A percentile compares a stretch with the other conserved stretches of the same genome.
These are phyloP conservation scores for Thymallus thymallus DNA, from an alignment of 2,113 vertebrate species.

Conservation along the genomic window DNA sequence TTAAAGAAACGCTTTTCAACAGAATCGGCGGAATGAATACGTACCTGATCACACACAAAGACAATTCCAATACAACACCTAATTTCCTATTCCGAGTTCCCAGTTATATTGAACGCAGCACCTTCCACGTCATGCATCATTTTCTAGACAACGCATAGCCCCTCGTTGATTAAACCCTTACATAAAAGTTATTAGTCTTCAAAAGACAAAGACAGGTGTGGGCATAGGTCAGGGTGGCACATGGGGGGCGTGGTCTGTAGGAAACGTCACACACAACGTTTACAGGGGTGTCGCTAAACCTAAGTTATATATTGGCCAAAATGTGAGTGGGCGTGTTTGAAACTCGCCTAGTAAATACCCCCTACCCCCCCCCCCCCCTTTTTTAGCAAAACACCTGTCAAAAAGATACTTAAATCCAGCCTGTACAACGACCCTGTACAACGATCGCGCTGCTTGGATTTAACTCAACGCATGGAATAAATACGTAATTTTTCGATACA, in stretches of 20 bases:
- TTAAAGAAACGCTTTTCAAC: no score
- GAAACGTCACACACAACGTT: conserved; percentile 14
- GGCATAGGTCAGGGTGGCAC: no score
- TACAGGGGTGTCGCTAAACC: conserved; percentile 27
- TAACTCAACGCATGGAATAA: neutral
- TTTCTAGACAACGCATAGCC: no score
- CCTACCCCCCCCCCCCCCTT: neutral
- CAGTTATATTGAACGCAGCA: no score
- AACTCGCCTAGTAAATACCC: conserved; percentile 38
- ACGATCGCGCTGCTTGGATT: neutral
- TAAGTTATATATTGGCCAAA: conserved; percentile 55
- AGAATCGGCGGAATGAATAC: no score
- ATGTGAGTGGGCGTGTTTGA: conserved; percentile 23
- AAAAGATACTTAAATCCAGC: conserved; percentile 15
- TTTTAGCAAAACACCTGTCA: conserved; percentile 54
- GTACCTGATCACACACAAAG: no score
- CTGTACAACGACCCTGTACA: neutral
- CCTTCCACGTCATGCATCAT: no score
- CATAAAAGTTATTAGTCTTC: neutral
- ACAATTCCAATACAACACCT: no score
- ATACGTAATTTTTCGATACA: neutral
- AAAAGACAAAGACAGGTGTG: conserved; percentile 37
- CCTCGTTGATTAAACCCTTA: no score
- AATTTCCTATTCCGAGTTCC: no score
- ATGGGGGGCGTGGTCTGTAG: neutral